Evolutionary conservation across 2,888 invertebrate species (phyloP), one percentile per base, ranked within the genome.

Genomic region (Hydrotaea diabolus): DNA sequence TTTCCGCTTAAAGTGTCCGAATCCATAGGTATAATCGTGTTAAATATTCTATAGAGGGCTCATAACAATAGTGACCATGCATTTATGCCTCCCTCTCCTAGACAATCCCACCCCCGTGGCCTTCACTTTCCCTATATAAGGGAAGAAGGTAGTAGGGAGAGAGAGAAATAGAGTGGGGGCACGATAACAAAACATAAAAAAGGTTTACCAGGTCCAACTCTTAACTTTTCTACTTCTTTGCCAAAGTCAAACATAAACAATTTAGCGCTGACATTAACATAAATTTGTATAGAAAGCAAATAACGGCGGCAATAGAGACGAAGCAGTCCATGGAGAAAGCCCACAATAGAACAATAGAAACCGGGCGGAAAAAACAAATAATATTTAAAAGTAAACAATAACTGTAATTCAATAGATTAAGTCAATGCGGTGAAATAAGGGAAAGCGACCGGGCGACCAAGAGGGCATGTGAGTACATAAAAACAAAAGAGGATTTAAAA

Each of bases 251-350:
- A 74, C 17, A 55, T 64, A 19, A 62, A 69, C 66, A 74, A 80
- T 75, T 75, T 69, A 80, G 57, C 21, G n/a, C 21, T 46, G 62
- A 78, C 72, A 78, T 78, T 78, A 78, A 78, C 39, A 80, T 69
- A 80, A 74, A 69, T 80, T 74, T 74, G 15, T 62, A 71, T 46
- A 31, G 31, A 49, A 66, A 66, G 39, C 69, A 69, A 43, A 69
- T 69, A 69, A 69, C 46, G 69, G 23, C 69, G 23, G 8, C 17
- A 46, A 69, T 69, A 46, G 21, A 69, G 46, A 69, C 0, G 39
- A 17, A 36, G 36, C n/a, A 31, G 36, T n/a, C 31, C 13, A 64
- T 39, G 39, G 0, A 46, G 31, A 43, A 43, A 17, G 17, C 5
- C 8, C 31, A 2, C 31, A 31, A 31, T 31, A 31, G 31, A 39